These are phyloP conservation scores for Coenonympha arcania DNA, from an alignment of 2,888 invertebrate species.

Conservation along the genomic window DNA sequence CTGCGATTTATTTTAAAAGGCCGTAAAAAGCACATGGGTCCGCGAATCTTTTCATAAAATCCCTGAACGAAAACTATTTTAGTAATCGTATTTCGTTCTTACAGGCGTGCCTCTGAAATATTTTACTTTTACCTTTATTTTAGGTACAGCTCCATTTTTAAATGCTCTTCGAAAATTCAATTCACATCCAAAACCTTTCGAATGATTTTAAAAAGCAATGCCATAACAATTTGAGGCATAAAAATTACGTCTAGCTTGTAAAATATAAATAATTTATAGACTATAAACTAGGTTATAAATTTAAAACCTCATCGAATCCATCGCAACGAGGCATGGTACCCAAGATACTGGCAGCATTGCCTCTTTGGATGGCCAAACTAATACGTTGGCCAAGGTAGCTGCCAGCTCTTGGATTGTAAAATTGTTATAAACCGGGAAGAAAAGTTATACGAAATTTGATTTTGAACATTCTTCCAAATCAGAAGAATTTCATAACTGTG, in stretches of 20 bases:
- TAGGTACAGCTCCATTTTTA: not conserved
- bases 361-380: too few relatives aligned
- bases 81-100: constrained; percentile 5
- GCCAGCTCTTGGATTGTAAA: too few relatives aligned
- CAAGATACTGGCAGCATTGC: too few relatives aligned
- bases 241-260: not conserved
- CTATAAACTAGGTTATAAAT: too few relatives aligned
- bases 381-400: too few relatives aligned
- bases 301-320: too few relatives aligned
- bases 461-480: too few relatives aligned
- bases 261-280: too few relatives aligned
- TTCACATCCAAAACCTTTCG: not conserved
- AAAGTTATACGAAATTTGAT: too few relatives aligned
- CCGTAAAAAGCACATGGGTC: constrained; percentile 5
- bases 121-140: constrained; percentile 4
- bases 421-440: too few relatives aligned
- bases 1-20: constrained; percentile 6
- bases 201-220: not conserved
- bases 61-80: constrained; percentile 5
- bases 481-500: too few relatives aligned
- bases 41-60: constrained; percentile 4
- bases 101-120: not conserved
- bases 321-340: too few relatives aligned
- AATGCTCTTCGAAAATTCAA: not conserved
- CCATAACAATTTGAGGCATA: not conserved